Conservation (phyloP, 2,113 vertebrate genomes). For the Heloderma charlesbogerti region DNA sequence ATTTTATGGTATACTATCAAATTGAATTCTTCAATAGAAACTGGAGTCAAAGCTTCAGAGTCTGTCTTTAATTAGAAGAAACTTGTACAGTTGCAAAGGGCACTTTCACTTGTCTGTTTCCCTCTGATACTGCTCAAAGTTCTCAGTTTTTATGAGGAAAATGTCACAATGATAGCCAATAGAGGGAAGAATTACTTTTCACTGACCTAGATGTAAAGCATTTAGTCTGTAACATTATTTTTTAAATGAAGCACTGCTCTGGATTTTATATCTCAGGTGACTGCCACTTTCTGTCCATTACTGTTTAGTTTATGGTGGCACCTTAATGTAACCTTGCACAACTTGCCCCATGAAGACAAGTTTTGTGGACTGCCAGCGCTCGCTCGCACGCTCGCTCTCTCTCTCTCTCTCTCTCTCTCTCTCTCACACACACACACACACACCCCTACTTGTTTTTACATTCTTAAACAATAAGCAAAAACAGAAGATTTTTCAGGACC, state of each 20-base stretch:
- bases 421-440: not conserved
- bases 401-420: too few species aligned
- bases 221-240: not conserved
- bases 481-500: not conserved
- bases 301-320: not conserved
- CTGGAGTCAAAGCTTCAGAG: slow-evolving; percentile 19
- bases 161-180: slow-evolving; percentile 9
- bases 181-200: not conserved
- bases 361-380: not conserved
- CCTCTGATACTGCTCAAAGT: slow-evolving; percentile 17
- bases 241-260: not conserved
- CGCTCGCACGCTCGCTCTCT: too few species aligned
- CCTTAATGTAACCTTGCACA: not conserved
- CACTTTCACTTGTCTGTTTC: slow-evolving; percentile 28
- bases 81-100: slow-evolving; percentile 12
- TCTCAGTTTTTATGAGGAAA: slow-evolving; percentile 17
- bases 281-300: not conserved
- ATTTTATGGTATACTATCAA: slow-evolving; percentile 12
- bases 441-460: too few species aligned
- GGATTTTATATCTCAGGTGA: not conserved
- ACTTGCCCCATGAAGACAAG: too few species aligned
- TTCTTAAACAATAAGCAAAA: not conserved
- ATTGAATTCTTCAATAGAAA: slow-evolving; percentile 28
- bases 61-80: slow-evolving; percentile 4
- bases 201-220: not conserved